Evolutionary conservation across 2,888 invertebrate genomes (phyloP), one percentile per base, ranked within the genome.

Genomic region (Drosophila cognata): DNA sequence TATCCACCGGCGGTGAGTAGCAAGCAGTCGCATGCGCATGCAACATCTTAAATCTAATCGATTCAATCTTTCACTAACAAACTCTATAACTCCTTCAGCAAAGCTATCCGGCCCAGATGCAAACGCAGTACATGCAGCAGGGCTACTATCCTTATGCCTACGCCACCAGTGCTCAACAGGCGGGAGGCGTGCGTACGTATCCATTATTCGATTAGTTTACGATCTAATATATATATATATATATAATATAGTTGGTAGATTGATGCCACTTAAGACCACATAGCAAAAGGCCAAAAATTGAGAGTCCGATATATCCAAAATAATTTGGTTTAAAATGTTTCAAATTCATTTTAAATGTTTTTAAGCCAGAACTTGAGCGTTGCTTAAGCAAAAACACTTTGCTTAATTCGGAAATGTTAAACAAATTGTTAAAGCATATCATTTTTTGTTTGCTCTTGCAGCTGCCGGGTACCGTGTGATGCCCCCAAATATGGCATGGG

Each of bases 51-150:
- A 16, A 59, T 55, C 10, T 0, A 50, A 2, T 16, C n/a, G 38
- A 7, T 59, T 25, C 4, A 10, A 31, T 53, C 2, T 18, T 7
- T 56, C 28, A 36, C 28, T 65, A 41, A 1, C 3, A 6, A 25
- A 13, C 25, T 46, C 21, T 13, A 46, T 46, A 25, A 25, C 46
- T 21, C 29, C 29, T 63, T 41, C 59, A 94, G 51, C 95, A 96
- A 94, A 95, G 95, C 57, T 96, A 96, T 92, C 95, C 95, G 74
- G 94, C 94, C 79, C 95, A 96, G 92, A 95, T 97, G 95, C 97
- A 96, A 92, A 95, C 95, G 80, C 95, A 97, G 84, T 97, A 97
- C 91, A 95, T 97, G 95, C 96, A 97, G 91, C 96, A 96, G 63
- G 95, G 96, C 58, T 96, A 96, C 93, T 95, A 95, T 88, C 95